These are phyloP conservation scores for Astreopora myriophthalma DNA, from an alignment of 64 coral and sea anemone species.

Conservation along the genomic window DNA sequence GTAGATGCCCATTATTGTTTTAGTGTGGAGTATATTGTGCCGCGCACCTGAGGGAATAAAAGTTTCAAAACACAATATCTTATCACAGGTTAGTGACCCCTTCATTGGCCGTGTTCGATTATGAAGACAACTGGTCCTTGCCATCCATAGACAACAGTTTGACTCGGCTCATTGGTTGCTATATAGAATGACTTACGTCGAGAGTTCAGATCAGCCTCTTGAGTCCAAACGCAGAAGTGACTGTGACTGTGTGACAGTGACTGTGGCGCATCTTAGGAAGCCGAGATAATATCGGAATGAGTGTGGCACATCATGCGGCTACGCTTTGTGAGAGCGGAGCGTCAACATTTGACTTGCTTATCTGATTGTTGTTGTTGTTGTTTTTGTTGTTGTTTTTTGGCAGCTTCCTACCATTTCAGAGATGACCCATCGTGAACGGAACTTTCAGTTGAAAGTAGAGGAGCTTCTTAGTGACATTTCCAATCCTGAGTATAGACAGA, in stretches of 20 bases:
- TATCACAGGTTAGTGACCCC: slow-evolving; percentile 50
- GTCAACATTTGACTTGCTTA: not conserved
- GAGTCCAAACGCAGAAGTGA: no score
- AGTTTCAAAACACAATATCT: slow-evolving; percentile 58
- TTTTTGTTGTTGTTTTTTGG: not conserved
- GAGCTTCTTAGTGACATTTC: slow-evolving; percentile 86
- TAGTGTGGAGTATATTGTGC: slow-evolving; percentile 84
- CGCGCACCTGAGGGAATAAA: slow-evolving; percentile 75
- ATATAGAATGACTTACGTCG: no score
- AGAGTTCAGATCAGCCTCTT: no score
- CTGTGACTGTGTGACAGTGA: no score
- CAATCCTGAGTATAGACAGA: slow-evolving; percentile 88
- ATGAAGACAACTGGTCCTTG: no score
- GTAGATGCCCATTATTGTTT: not conserved
- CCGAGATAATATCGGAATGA: no score
- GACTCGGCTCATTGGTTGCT: no score
- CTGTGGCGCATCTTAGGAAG: no score
- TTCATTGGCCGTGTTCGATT: no score
- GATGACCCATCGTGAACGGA: slow-evolving; percentile 86
- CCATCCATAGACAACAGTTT: no score
- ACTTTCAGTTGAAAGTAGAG: slow-evolving; percentile 93
- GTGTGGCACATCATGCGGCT: no score
- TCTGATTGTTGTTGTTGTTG: not conserved
- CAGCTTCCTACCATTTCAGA: slow-evolving; percentile 85
- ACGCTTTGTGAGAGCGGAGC: no score